Evolutionary conservation across 2,888 invertebrate genomes (phyloP).

Genomic region (Ochropleura leucogaster): DNA sequence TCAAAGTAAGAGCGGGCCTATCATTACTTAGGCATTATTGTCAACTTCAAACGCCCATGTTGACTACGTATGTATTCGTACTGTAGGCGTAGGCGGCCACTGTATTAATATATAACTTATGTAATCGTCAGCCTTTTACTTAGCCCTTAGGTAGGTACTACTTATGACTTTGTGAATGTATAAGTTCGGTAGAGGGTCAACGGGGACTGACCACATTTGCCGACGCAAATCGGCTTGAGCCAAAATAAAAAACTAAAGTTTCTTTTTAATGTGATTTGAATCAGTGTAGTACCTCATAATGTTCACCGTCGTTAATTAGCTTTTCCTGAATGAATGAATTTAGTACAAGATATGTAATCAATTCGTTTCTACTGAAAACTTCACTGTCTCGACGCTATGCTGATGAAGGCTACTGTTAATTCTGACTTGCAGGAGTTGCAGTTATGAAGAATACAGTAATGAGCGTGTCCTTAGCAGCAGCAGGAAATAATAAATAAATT

Average conservation of each 20-base stretch:
- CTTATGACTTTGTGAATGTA: not conserved
- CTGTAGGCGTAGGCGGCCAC: not conserved
- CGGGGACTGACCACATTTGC: not conserved
- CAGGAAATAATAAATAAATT: not conserved
- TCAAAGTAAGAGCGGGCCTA: constrained; percentile 31
- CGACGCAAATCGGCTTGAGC: not conserved
- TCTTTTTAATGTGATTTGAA: no score
- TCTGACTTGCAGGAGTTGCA: not conserved
- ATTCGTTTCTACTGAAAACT: no score
- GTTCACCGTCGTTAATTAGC: no score
- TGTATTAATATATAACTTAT: not conserved
- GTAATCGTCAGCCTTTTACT: not conserved
- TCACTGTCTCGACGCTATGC: not conserved
- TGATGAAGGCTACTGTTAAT: not conserved
- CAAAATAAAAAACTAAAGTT: not conserved
- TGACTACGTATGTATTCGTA: not conserved
- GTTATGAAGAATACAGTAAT: not conserved
- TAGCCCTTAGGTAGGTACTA: not conserved
- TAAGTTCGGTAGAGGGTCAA: not conserved
- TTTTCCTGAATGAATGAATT: no score
- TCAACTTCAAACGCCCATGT: constrained; percentile 10
- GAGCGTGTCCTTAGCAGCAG: not conserved
- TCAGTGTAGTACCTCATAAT: no score
- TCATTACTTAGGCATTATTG: constrained; percentile 34
- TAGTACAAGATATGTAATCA: no score